Evolutionary conservation across 64 coral and sea anemone genomes (phyloP).

Genomic region (Pachyseris speciosa): DNA sequence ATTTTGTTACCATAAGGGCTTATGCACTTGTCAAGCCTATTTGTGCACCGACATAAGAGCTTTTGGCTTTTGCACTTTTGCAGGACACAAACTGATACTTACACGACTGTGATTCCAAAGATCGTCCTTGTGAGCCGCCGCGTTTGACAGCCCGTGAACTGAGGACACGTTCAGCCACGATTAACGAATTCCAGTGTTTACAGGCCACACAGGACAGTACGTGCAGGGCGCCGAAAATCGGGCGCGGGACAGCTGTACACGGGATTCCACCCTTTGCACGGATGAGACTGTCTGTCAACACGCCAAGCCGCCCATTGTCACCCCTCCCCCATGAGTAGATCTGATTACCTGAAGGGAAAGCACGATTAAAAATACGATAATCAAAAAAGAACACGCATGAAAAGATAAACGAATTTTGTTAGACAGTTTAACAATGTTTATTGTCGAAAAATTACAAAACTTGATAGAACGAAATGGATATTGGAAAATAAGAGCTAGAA

Average conservation of each 20-base stretch:
- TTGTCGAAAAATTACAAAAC: no score
- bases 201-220: conserved; percentile 88
- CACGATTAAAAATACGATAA: background rate
- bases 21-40: background rate
- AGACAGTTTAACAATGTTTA: no score
- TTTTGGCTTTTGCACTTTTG: background rate
- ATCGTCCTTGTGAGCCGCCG: conserved; percentile 22
- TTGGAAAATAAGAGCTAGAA: no score
- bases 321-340: conserved; percentile 96
- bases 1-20: no score
- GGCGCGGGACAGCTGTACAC: conserved; percentile 86
- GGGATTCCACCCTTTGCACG: conserved; percentile 82
- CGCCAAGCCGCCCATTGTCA: conserved; percentile 92
- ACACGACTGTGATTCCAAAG: conserved; percentile 80
- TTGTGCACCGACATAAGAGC: no score
- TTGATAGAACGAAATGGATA: no score
- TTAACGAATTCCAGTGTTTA: conserved; percentile 96
- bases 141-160: conserved; percentile 27
- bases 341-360: conserved; percentile 71
- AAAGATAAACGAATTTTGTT: background rate
- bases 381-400: background rate
- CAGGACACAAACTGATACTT: background rate
- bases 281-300: conserved; percentile 69
- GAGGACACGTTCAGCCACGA: conserved; percentile 72
- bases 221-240: conserved; percentile 97